Evolutionary conservation across 2,888 invertebrate genomes (phyloP).

Genomic region (Hyles lineata): DNA sequence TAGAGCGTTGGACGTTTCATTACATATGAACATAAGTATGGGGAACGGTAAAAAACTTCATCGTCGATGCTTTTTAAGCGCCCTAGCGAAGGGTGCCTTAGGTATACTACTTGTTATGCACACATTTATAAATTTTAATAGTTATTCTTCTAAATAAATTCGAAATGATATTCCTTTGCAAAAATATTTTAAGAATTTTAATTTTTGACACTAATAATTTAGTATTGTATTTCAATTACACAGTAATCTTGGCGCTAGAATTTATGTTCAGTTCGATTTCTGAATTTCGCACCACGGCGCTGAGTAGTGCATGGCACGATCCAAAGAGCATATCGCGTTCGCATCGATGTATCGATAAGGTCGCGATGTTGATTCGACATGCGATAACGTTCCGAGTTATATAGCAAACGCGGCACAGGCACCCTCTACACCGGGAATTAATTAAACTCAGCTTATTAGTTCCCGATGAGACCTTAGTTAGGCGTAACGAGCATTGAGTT

Average conservation of each 20-base stretch:
- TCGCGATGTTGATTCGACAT: slow-evolving; percentile 37
- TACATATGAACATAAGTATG: too few relatives aligned
- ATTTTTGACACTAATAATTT: too few relatives aligned
- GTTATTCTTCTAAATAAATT: too few relatives aligned
- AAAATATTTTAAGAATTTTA: not conserved
- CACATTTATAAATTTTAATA: too few relatives aligned
- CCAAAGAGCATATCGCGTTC: slow-evolving; percentile 29
- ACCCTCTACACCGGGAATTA: slow-evolving; percentile 16
- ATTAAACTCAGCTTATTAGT: slow-evolving; percentile 28
- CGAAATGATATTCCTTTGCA: too few relatives aligned
- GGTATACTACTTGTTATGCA: too few relatives aligned
- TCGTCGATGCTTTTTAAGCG: too few relatives aligned
- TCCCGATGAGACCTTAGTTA: slow-evolving; percentile 21
- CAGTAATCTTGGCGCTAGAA: not conserved
- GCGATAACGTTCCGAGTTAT: slow-evolving; percentile 31
- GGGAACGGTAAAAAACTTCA: too few relatives aligned
- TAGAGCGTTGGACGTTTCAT: too few relatives aligned
- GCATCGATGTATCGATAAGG: slow-evolving; percentile 39
- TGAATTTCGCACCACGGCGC: slow-evolving; percentile 9
- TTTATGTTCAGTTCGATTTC: not conserved
- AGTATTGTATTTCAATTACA: too few relatives aligned
- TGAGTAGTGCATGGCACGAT: slow-evolving; percentile 12
- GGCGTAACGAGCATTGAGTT: slow-evolving; percentile 20
- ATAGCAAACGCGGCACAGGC: slow-evolving; percentile 8
- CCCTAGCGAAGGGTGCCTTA: too few relatives aligned